Evolutionary conservation across 2,888 invertebrate species (phyloP).

Genomic region (Allolobophora icterica): DNA sequence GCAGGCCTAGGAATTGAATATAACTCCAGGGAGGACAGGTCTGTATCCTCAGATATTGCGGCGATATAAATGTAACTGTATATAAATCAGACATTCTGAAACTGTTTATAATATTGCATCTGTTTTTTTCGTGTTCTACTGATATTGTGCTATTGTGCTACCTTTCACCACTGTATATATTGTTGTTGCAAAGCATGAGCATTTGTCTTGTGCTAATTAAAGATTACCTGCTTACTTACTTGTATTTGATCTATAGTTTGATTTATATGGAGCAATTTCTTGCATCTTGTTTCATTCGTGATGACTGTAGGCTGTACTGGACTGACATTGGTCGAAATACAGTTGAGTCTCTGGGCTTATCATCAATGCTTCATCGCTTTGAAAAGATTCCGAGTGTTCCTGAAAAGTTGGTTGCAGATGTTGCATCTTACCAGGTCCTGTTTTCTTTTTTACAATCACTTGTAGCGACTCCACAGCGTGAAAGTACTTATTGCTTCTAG

Average conservation of each 20-base stretch:
- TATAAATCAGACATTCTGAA: too few species aligned
- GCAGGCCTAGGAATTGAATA: conserved; percentile 41
- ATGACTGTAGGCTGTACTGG: conserved; percentile 31
- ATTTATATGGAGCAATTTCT: not conserved
- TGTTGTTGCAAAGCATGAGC: too few species aligned
- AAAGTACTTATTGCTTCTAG: too few species aligned
- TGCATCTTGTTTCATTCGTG: not conserved
- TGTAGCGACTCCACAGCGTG: not conserved
- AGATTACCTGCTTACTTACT: too few species aligned
- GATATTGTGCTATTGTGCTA: too few species aligned
- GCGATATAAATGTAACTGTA: too few species aligned
- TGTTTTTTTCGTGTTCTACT: too few species aligned
- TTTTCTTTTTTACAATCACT: not conserved
- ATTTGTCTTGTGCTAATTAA: too few species aligned
- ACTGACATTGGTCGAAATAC: conserved; percentile 24
- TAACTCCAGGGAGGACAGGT: conserved; percentile 31
- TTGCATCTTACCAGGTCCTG: conserved; percentile 32
- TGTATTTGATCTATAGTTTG: too few species aligned
- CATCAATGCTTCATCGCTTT: conserved; percentile 18
- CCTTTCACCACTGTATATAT: too few species aligned
- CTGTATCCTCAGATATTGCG: not conserved
- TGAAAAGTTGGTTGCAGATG: conserved; percentile 30
- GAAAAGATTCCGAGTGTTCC: conserved; percentile 22
- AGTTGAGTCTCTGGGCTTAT: conserved; percentile 31
- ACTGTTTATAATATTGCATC: too few species aligned